Evolutionary conservation across 92 coral and sea anemone species (phyloP), one percentile per base, ranked within the genome.

Genomic region (Epizoanthus fatuus): DNA sequence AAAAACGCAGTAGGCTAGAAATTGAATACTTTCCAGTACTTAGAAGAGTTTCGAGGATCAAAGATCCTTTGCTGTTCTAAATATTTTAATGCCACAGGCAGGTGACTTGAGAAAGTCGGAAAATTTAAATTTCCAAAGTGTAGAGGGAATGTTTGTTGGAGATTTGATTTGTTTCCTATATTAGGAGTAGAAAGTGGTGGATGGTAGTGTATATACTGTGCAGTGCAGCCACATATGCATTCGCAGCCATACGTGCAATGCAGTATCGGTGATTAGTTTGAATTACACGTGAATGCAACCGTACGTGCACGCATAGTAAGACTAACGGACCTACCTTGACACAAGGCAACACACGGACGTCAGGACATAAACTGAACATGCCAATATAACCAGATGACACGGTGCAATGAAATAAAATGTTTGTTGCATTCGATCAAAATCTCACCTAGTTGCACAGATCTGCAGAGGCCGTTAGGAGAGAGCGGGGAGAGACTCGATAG

Each of bases 51-150:
- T n/a, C 2, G 22, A 8, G 69, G 69, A 42, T 77, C 69, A 44
- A 77, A 77, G 70, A 77, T 77, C 82, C 42, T 66, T 10, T 66
- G 20, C 72, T 66, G 72, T 66, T 66, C 72, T 66, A 37, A 13
- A 66, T 66, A 38, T 66, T 66, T 62, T 66, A 58, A 58, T 66
- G 72, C 72, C 45, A 16, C 47, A 66, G 72, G 72, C 72, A 66
- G 49, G 49, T 4, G 22, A 3, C 16, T 62, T 62, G 67, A 8
- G 29, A 5, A 17, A 62, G 67, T 56, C n/a, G 62, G 12, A 22
- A 66, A 37, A 13, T 4, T 0, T 42, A 38, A 9, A 42, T 66
- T 66, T 64, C 40, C 40, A 14, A 66, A 66, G 52, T 65, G 45
- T 17, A 32, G 19, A 65, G 16, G 29, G 40, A 63, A 37, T 25